Percentiles rank a stretch among this genome's conserved stretches.
Evolutionary conservation across 1,140 invertebrate genomes (phyloP).

Genomic region (Hermetia illucens): DNA sequence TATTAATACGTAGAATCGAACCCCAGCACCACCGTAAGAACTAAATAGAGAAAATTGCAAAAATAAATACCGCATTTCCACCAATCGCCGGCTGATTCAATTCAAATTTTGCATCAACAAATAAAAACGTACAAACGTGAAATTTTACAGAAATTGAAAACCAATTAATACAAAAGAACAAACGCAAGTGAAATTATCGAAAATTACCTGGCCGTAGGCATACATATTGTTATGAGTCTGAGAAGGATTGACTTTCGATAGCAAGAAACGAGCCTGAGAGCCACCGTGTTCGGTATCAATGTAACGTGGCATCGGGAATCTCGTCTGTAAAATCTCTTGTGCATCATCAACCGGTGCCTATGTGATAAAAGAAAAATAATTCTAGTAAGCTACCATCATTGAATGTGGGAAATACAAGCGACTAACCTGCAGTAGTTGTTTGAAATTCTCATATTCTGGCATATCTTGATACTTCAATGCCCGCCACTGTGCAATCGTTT

Average conservation of each 20-base stretch:
- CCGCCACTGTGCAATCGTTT: constrained; percentile 97
- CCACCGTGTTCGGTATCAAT: constrained; percentile 98
- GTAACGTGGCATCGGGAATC: constrained; percentile 97
- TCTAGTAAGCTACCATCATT: neutral
- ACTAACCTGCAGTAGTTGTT: constrained; percentile 68
- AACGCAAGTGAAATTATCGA: neutral
- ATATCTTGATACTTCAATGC: constrained; percentile 89
- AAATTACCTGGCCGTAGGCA: constrained; percentile 69
- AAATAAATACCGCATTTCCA: constrained; percentile 25
- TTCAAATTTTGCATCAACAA: too few species aligned
- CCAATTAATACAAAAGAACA: neutral
- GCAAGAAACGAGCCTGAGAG: constrained; percentile 92
- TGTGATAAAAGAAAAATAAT: neutral
- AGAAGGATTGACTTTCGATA: constrained; percentile 99
- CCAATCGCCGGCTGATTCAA: constrained; percentile 21
- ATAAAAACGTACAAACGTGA: too few species aligned
- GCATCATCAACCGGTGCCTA: constrained; percentile 93
- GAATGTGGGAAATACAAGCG: neutral
- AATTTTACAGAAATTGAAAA: neutral
- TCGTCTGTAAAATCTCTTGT: constrained; percentile 83
- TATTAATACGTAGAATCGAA: too few species aligned
- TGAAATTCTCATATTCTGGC: constrained; percentile 95
- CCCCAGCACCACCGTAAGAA: neutral
- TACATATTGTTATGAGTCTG: constrained; percentile 99
- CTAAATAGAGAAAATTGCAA: too few species aligned